Conservation (phyloP, 2,888 invertebrate genomes). For the Leptinotarsa peninsularis region DNA sequence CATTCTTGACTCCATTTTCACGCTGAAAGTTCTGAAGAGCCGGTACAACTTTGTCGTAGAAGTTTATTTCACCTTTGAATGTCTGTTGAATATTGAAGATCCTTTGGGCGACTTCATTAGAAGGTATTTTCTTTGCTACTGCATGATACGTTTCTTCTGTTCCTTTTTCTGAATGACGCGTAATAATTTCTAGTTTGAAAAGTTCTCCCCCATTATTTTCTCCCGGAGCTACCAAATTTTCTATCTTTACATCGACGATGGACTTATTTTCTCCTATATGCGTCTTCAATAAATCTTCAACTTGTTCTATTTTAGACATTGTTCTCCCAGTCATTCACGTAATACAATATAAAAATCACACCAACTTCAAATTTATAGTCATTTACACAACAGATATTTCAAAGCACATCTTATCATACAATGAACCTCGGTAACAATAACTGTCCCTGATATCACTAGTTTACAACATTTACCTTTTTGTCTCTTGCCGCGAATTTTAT, state of each 20-base stretch:
- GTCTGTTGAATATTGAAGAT: slow-evolving; percentile 67
- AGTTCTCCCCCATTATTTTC: slow-evolving; percentile 41
- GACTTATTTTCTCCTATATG: slow-evolving; percentile 27
- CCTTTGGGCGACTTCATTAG: background rate
- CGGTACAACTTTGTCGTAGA: slow-evolving; percentile 67
- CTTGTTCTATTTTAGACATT: background rate
- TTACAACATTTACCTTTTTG: too few relatives aligned
- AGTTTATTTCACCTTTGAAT: slow-evolving; percentile 67
- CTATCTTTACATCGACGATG: slow-evolving; percentile 16
- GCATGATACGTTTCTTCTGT: slow-evolving; percentile 19
- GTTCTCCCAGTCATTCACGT: background rate
- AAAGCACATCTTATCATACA: too few relatives aligned
- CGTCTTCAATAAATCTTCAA: slow-evolving; percentile 22
- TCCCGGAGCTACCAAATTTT: slow-evolving; percentile 29
- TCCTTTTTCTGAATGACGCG: slow-evolving; percentile 14
- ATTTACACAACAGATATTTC: too few relatives aligned
- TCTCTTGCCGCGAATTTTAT: too few relatives aligned
- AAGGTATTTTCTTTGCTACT: slow-evolving; percentile 15
- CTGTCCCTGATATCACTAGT: too few relatives aligned
- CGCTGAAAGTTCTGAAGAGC: slow-evolving; percentile 63
- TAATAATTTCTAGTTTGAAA: slow-evolving; percentile 29
- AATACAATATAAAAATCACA: too few relatives aligned
- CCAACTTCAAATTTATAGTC: too few relatives aligned
- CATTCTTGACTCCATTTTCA: slow-evolving; percentile 61
- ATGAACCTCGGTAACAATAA: too few relatives aligned